Conservation (phyloP, 1,140 invertebrate species). For the Berghia stephanieae region DNA sequence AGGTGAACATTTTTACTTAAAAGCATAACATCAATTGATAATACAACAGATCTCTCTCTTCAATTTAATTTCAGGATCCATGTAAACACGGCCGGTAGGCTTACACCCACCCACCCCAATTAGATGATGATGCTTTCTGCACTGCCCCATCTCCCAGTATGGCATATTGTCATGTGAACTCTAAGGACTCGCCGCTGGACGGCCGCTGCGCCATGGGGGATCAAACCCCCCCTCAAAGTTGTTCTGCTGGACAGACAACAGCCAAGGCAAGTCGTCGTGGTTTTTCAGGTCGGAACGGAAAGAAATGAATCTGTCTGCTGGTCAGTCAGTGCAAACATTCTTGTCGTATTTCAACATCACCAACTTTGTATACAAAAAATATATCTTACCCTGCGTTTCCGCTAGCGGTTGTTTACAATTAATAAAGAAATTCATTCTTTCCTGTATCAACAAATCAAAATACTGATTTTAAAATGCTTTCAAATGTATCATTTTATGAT, state of each 20-base stretch:
- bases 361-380: too few species aligned
- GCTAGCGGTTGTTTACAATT: too few species aligned
- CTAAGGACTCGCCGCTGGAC: slow-evolving; percentile 26
- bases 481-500: too few species aligned
- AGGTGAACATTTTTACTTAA: too few species aligned
- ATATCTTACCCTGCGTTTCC: too few species aligned
- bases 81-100: slow-evolving; percentile 58
- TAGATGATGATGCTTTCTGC: too few species aligned
- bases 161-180: slow-evolving; percentile 61
- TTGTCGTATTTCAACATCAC: not conserved
- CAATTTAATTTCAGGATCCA: slow-evolving; percentile 40
- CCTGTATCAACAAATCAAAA: too few species aligned
- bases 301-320: not conserved
- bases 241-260: slow-evolving; percentile 19
- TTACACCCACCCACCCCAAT: too few species aligned
- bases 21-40: too few species aligned
- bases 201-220: not conserved
- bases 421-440: too few species aligned
- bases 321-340: not conserved
- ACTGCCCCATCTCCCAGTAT: slow-evolving; percentile 50
- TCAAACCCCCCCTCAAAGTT: not conserved
- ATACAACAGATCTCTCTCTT: slow-evolving; percentile 21
- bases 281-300: not conserved
- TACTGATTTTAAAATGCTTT: too few species aligned
- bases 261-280: not conserved